Evolutionary conservation across 2,888 invertebrate genomes (phyloP).

Genomic region (Gymnocheta viridis): DNA sequence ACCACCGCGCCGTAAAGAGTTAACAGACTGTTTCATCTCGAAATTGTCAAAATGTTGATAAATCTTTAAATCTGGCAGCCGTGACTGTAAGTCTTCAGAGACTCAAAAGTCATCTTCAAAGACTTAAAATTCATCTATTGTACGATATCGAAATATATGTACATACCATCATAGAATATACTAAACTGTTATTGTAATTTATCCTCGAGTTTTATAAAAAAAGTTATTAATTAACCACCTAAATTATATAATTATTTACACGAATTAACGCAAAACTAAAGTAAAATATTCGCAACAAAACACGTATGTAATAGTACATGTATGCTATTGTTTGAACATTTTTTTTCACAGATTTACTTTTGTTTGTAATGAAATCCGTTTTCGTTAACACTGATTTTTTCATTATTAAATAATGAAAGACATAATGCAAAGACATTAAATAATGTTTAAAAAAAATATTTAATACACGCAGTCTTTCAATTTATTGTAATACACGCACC

Average conservation of each 20-base stretch:
- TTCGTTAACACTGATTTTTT: not conserved
- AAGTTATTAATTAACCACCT: not conserved
- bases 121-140: no score
- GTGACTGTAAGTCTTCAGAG: no score
- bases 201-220: not conserved
- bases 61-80: no score
- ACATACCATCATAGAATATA: no score
- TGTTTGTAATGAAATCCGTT: not conserved
- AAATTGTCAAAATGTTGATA: no score
- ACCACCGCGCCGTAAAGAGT: no score
- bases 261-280: not conserved
- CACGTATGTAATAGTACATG: not conserved
- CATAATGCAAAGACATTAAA: not conserved
- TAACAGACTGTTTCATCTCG: no score
- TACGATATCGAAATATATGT: no score
- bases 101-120: no score
- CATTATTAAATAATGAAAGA: not conserved
- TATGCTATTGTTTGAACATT: not conserved
- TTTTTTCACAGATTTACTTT: not conserved
- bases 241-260: not conserved
- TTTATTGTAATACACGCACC: constrained; percentile 22
- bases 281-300: not conserved
- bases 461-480: not conserved
- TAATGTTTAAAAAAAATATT: not conserved
- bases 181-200: not conserved